These are phyloP conservation scores for Macroramphosus scolopax DNA, from an alignment of 2,797 vertebrate species.

Conservation along the genomic window DNA sequence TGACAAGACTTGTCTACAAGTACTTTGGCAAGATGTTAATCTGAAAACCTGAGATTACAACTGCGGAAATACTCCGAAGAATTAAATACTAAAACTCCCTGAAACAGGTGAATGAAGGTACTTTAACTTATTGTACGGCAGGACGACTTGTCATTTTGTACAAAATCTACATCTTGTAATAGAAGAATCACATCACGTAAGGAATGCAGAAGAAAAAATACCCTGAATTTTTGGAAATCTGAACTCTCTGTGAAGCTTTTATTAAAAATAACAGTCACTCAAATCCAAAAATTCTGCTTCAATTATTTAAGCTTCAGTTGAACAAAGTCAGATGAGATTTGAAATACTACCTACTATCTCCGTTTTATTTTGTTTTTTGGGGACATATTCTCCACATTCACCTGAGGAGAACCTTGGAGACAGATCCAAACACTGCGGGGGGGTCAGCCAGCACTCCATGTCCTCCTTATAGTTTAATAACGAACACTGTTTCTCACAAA, in stretches of 20 bases:
- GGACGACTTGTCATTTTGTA: too few relatives aligned
- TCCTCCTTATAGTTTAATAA: slow-evolving; percentile 12
- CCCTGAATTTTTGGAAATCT: too few relatives aligned
- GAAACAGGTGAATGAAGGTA: too few relatives aligned
- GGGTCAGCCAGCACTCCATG: slow-evolving; percentile 43
- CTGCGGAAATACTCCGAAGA: too few relatives aligned
- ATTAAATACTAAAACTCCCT: too few relatives aligned
- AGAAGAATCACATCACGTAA: too few relatives aligned
- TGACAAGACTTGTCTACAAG: too few relatives aligned
- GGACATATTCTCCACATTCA: slow-evolving; percentile 46
- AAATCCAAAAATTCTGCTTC: slow-evolving; percentile 15
- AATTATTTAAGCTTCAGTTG: slow-evolving; percentile 3
- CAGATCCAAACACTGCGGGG: slow-evolving; percentile 48
- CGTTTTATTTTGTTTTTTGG: slow-evolving; percentile 10
- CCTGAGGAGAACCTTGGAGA: slow-evolving; percentile 57
- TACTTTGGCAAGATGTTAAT: too few relatives aligned
- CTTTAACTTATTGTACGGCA: too few relatives aligned
- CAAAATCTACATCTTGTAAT: too few relatives aligned
- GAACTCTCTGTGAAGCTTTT: background rate
- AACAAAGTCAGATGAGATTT: slow-evolving; percentile 16
- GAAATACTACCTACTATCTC: background rate
- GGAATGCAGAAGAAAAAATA: too few relatives aligned
- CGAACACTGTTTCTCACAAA: slow-evolving; percentile 16
- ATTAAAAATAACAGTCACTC: background rate
- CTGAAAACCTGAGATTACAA: too few relatives aligned